These are phyloP conservation scores for Eustalomyia histrio DNA, from an alignment of 2,888 invertebrate genomes.

Conservation along the genomic window DNA sequence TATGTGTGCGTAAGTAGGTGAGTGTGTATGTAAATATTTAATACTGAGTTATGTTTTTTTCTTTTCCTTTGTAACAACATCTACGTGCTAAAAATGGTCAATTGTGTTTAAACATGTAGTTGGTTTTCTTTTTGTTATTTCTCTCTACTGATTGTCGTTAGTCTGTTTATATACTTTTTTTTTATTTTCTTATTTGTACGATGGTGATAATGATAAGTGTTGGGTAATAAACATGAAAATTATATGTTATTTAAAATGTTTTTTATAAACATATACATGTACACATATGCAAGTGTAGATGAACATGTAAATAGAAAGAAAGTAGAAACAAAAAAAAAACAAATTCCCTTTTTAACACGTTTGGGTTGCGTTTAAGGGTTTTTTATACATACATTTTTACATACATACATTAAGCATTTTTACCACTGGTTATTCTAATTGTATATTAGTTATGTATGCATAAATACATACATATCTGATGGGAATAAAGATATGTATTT, in stretches of 20 bases:
- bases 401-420: conserved; percentile 26
- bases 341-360: conserved; percentile 37
- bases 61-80: conserved; percentile 55
- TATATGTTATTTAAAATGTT: conserved; percentile 59
- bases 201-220: conserved; percentile 64
- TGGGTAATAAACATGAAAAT: conserved; percentile 62
- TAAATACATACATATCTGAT: conserved; percentile 37
- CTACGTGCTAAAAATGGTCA: conserved; percentile 62
- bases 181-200: conserved; percentile 15
- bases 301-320: neutral
- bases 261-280: neutral
- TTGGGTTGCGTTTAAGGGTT: conserved; percentile 35
- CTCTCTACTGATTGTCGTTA: neutral
- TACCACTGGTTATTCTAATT: conserved; percentile 42
- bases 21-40: conserved; percentile 14
- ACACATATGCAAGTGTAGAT: neutral
- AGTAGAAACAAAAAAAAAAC: conserved; percentile 1
- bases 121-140: conserved; percentile 15
- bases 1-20: neutral
- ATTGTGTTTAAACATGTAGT: conserved; percentile 51
- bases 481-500: conserved; percentile 51
- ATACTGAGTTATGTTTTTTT: conserved; percentile 33
- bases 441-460: neutral
- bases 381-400: neutral
- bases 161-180: conserved; percentile 18